Conservation (phyloP, 2,888 invertebrate species). For the Tryphoninae sp. region DNA sequence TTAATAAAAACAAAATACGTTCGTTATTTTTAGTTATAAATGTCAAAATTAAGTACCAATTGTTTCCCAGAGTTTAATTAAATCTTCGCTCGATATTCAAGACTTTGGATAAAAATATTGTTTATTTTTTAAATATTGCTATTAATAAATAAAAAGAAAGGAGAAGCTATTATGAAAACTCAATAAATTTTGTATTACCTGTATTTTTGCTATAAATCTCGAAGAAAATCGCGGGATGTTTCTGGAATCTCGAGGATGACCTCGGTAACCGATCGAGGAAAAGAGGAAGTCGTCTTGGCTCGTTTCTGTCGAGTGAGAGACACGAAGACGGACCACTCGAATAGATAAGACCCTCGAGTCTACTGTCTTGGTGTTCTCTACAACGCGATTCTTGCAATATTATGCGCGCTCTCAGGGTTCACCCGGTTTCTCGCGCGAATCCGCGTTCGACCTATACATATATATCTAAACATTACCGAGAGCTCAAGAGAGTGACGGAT, state of each 20-base stretch:
- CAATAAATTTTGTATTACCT: neutral
- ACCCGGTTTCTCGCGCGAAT: neutral
- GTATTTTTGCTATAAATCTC: no score
- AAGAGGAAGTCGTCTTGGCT: neutral
- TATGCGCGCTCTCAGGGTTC: neutral
- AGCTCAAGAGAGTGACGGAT: constrained; percentile 14
- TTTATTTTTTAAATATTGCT: no score
- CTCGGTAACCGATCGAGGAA: neutral
- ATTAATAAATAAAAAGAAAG: no score
- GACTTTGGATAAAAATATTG: no score
- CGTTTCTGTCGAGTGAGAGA: constrained; percentile 5
- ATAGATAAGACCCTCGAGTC: constrained; percentile 3
- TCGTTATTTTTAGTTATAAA: no score
- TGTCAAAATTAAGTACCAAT: no score
- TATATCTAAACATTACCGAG: neutral
- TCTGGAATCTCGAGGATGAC: constrained; percentile 20
- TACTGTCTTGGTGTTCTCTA: neutral
- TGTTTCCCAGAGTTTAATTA: no score
- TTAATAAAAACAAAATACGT: no score
- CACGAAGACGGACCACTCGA: neutral
- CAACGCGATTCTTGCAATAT: constrained; percentile 20
- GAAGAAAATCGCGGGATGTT: no score
- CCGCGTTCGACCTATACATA: neutral
- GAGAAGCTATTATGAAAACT: neutral
- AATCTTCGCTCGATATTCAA: no score